Evolutionary conservation across 1,140 invertebrate genomes (phyloP), one percentile per base, ranked within the genome.

Genomic region (Varroa destructor): DNA sequence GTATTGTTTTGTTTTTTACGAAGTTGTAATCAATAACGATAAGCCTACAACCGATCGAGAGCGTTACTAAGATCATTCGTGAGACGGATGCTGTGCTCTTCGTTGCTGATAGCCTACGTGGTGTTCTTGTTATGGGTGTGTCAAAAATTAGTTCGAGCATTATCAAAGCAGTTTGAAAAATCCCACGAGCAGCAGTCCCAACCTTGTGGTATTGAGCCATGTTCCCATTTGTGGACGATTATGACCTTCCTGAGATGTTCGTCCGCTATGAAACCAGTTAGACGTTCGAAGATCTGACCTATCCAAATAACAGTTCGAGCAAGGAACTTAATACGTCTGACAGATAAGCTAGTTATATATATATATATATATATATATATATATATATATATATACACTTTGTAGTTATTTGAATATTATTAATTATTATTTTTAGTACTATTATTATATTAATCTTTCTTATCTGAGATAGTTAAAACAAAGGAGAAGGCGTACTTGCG

Each of bases 251-350:
- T n/a, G 40, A 67, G 37, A 40, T 3, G 40, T 43, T 67, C 61
- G 37, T 67, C 3, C 40, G 61, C 40, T 46, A 40, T 37, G 61
- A 67, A 67, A 1, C 61, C 61, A 1, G 61, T 67, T 12, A 67
- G 61, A 12, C 61, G 61, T 1, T 67, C 40, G 2, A 67, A 2
- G 61, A 67, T 40, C 40, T 67, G 61, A 67, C 61, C 61, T 8
- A 12, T 67, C 12, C 57, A 58, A 58, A 12, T 36, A 37, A 67
- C 1, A 67, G 46, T 40, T 2, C 40, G 4, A 14, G 61, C 25
- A 25, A 25, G 25, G 25, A 25, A 25, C 25, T 43, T 36, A 12
- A 67, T 43, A 5, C 2, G 37, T 14, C 40, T 67, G 12, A 4
- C 5, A 2, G 14, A 40, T 12, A 67, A 37, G 40, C 57, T 36